These are phyloP conservation scores for Ligdia adustata DNA, from an alignment of 2,888 invertebrate species.

Conservation along the genomic window DNA sequence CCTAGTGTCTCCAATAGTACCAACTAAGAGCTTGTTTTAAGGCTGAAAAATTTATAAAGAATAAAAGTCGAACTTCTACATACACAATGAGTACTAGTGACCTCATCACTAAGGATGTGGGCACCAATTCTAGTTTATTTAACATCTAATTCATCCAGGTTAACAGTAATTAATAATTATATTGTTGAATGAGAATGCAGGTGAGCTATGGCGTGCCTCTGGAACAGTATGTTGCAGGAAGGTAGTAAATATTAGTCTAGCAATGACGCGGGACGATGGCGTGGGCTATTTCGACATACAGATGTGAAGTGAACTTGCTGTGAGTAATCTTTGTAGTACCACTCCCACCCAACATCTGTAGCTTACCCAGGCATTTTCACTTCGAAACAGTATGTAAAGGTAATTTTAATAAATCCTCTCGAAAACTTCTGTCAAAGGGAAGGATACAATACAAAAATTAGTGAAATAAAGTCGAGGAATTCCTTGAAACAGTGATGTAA, in stretches of 20 bases:
- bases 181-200: conserved; percentile 5
- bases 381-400: conserved; percentile 42
- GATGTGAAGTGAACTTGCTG: conserved; percentile 51
- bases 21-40: too few relatives aligned
- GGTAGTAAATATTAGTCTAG: conserved; percentile 18
- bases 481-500: conserved; percentile 58
- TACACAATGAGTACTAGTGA: too few relatives aligned
- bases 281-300: conserved; percentile 26
- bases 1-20: too few relatives aligned
- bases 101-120: too few relatives aligned
- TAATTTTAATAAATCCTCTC: conserved; percentile 44
- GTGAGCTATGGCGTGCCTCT: not conserved
- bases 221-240: not conserved
- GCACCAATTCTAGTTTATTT: too few relatives aligned
- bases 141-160: too few relatives aligned
- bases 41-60: too few relatives aligned
- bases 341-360: conserved; percentile 71
- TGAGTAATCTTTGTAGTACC: conserved; percentile 57
- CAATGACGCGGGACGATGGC: conserved; percentile 17
- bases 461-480: conserved; percentile 1
- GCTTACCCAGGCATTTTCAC: conserved; percentile 80
- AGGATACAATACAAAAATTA: conserved; percentile 43
- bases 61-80: too few relatives aligned
- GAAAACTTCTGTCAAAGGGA: conserved; percentile 61
- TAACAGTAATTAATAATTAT: too few relatives aligned